Evolutionary conservation across 92 coral and sea anemone genomes (phyloP).

Genomic region (Bergia puertoricense): DNA sequence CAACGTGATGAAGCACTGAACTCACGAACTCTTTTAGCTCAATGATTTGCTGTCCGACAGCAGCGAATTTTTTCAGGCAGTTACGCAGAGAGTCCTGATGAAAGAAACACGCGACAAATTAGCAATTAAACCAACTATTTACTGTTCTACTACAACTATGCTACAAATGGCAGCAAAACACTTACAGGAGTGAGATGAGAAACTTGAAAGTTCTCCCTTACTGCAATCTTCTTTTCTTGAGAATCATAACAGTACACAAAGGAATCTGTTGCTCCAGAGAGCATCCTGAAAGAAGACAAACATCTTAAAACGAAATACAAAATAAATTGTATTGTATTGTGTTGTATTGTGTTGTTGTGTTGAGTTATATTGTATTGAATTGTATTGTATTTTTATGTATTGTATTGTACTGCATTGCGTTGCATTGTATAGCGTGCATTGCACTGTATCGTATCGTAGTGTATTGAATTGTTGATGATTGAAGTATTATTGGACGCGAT

Average conservation of each 20-base stretch:
- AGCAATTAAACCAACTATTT: background rate
- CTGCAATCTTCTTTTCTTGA: slow-evolving; percentile 47
- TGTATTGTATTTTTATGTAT: no score
- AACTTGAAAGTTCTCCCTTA: slow-evolving; percentile 70
- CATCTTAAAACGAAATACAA: no score
- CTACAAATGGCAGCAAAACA: background rate
- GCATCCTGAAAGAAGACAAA: slow-evolving; percentile 69
- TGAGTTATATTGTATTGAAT: no score
- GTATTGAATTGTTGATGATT: no score
- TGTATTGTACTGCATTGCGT: no score
- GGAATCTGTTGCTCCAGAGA: slow-evolving; percentile 73
- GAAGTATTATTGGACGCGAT: no score
- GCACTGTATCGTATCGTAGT: no score
- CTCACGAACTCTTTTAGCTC: slow-evolving; percentile 69
- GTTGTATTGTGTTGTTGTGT: no score
- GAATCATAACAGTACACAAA: slow-evolving; percentile 64
- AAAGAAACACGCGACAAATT: background rate
- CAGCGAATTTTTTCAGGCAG: slow-evolving; percentile 68
- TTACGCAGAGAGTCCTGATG: slow-evolving; percentile 70
- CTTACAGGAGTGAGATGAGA: slow-evolving; percentile 84
- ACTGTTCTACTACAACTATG: background rate
- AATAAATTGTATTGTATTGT: no score
- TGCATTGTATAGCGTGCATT: no score
- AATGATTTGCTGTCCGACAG: slow-evolving; percentile 60
- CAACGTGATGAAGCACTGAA: slow-evolving; percentile 49